Base-by-base conservation (phyloP, 2,113 vertebrate genomes). In the Podocnemis expansa region DNA sequence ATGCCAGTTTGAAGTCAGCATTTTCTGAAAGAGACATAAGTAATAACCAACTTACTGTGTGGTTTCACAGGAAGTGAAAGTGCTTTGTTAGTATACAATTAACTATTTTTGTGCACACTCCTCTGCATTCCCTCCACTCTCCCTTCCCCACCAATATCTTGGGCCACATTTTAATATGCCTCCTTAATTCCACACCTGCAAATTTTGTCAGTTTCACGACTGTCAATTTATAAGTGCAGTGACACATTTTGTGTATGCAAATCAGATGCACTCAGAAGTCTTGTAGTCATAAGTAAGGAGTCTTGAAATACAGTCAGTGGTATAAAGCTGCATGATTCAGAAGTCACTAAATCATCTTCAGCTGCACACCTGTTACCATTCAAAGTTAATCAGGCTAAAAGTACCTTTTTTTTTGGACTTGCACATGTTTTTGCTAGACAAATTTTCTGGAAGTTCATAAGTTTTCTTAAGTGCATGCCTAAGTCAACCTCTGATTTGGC, bases 401-500 rank as follows among this genome's bases (percentile, higher is more conserved):
- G 93, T 6, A 25, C 78, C 25, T 87, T 94, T 76, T 27, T n/a
- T 25, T 24, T 85, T 88, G 38, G 90, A 93, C 94, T 90, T 27
- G 88, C 7, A 11, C 79, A 79, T 55, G 13, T 67, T 41, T 87
- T n/a, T 47, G 87, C 45, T 91, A 90, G 79, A 29, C 85, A 90
- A 83, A 87, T 94, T 93, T 96, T 85, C 84, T 93, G 78, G 49
- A 67, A 78, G 52, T 89, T 94, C 80, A 78, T 88, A 45, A 75
- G 90, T 89, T 49, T 31, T 10, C 45, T 91, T 89, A 45, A 90
- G 29, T 8, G 31, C 78, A 87, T 96, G 87, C 78, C 56, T 56
- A 85, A 89, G 1, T 2, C 89, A 0, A 1, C 58, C 93, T 45
- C 21, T 41, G 67, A 91, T 95, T 94, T 88, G 83, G 80, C 49